Percentiles rank a stretch among this genome's conserved stretches.
phyloP scores from a whole-genome alignment of 2,888 invertebrate genomes.

The Oscheius onirici region DNA sequence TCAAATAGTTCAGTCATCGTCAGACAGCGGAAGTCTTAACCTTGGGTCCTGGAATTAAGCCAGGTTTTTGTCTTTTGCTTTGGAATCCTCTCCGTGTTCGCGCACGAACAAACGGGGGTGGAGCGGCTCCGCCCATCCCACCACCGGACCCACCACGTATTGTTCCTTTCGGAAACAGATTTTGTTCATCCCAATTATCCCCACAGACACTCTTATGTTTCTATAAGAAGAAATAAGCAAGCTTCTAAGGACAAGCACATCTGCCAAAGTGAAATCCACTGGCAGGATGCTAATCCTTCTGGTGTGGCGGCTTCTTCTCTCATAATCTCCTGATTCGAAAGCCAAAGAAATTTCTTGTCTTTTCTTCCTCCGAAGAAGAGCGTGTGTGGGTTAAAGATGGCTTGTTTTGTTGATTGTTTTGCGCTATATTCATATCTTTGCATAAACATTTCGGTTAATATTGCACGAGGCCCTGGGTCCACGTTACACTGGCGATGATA shows the following conservation, averaged over 20 bases:
- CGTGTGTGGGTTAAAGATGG: too few species aligned
- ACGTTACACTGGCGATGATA: conserved; percentile 10
- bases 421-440: not conserved
- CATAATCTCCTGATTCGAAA: conserved; percentile 2
- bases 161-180: conserved; percentile 31
- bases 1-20: too few species aligned
- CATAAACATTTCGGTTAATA: not conserved
- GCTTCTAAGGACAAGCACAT: too few species aligned
- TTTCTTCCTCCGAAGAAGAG: not conserved
- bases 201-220: too few species aligned
- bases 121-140: conserved; percentile 30
- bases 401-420: not conserved
- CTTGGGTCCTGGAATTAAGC: too few species aligned
- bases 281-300: not conserved
- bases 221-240: too few species aligned
- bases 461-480: not conserved
- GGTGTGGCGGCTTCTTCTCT: conserved; percentile 7
- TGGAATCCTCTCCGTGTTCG: conserved; percentile 9
- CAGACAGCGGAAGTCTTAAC: too few species aligned
- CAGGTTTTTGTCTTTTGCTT: too few species aligned
- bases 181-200: conserved; percentile 21
- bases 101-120: conserved; percentile 30
- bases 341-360: conserved; percentile 2
- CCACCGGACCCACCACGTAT: conserved; percentile 29
- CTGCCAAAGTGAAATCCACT: too few species aligned